These are phyloP conservation scores for Sula dactylatra DNA, from an alignment of 2,113 vertebrate genomes.

Conservation along the genomic window DNA sequence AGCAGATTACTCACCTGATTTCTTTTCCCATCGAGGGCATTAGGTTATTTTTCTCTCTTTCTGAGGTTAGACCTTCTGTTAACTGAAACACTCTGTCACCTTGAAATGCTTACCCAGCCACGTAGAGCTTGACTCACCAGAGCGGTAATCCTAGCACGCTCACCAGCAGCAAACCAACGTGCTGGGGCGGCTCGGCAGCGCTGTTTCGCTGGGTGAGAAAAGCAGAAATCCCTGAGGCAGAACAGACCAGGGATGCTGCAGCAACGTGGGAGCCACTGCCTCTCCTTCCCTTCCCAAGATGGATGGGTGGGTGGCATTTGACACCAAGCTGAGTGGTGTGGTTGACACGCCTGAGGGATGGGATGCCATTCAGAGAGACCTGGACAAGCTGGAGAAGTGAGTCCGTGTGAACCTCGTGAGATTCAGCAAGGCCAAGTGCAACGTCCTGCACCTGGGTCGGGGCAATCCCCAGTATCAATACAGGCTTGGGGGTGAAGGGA, in stretches of 20 bases:
- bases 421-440: neutral
- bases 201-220: neutral
- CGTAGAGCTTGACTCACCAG: neutral
- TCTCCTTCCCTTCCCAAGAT: neutral
- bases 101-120: neutral
- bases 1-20: neutral
- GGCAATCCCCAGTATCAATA: neutral
- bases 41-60: neutral
- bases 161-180: neutral
- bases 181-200: neutral
- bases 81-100: neutral
- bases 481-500: neutral
- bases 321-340: neutral
- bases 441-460: neutral
- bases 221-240: neutral
- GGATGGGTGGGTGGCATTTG: neutral
- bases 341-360: neutral
- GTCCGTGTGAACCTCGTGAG: rapidly evolving
- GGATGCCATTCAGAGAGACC: neutral
- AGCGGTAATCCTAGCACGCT: neutral
- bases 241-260: neutral
- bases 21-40: neutral
- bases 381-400: neutral
- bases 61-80: neutral
- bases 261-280: neutral